Evolutionary conservation across 1,140 invertebrate species (phyloP).

Genomic region (Drosophila pseudoobscura): DNA sequence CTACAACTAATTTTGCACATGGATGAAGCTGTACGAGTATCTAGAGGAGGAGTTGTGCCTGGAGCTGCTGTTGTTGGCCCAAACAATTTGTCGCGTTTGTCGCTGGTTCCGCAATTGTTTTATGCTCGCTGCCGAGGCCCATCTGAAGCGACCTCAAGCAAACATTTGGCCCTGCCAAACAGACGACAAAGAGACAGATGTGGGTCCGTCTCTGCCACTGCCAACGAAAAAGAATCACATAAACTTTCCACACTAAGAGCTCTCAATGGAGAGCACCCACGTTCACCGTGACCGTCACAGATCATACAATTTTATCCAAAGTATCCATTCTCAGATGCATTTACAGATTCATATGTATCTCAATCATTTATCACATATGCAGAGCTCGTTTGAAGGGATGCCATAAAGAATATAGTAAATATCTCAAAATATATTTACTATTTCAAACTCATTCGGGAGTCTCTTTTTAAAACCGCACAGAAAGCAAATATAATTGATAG

Average conservation of each 20-base stretch:
- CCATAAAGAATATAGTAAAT: too few species aligned
- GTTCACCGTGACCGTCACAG: too few species aligned
- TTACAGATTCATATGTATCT: too few species aligned
- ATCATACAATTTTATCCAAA: too few species aligned
- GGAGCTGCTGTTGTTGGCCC: constrained; percentile 9
- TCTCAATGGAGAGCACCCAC: too few species aligned
- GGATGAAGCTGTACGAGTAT: too few species aligned
- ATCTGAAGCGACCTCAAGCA: constrained; percentile 16
- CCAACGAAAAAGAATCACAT: constrained; percentile 16
- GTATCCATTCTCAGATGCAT: too few species aligned
- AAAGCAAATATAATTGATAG: constrained; percentile 11
- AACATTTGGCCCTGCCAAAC: constrained; percentile 29
- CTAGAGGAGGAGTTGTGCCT: too few species aligned
- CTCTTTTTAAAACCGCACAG: background rate
- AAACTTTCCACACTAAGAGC: too few species aligned
- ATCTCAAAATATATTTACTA: too few species aligned
- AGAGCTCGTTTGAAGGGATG: too few species aligned
- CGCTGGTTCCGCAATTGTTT: constrained; percentile 72
- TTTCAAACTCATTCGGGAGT: too few species aligned
- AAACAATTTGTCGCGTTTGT: constrained; percentile 57
- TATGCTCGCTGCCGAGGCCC: constrained; percentile 42
- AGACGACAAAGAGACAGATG: constrained; percentile 15
- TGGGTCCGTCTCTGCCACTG: background rate
- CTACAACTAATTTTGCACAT: background rate
- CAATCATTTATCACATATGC: background rate